Conservation (phyloP, 2,888 invertebrate genomes). For the Bellardia bayeri region DNA sequence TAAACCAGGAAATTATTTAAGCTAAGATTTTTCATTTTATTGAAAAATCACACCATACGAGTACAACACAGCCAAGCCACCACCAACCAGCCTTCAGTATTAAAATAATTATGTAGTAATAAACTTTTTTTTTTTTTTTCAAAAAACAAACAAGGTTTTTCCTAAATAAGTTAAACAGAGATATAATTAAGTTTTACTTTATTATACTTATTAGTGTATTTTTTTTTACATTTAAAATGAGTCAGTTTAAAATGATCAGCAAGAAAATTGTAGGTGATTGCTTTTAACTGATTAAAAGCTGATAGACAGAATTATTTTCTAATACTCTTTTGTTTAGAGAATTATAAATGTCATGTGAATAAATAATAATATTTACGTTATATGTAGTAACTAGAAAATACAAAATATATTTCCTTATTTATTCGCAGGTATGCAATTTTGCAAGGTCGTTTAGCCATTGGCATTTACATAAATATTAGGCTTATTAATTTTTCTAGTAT, state of each 20-base stretch:
- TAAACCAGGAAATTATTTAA: slow-evolving; percentile 70
- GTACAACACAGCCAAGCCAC: background rate
- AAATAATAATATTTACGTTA: background rate
- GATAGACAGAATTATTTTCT: background rate
- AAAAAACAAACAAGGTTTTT: slow-evolving; percentile 65
- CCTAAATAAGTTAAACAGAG: slow-evolving; percentile 41
- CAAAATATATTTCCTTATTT: slow-evolving; percentile 61
- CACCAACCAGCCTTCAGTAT: slow-evolving; percentile 55
- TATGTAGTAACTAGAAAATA: slow-evolving; percentile 13
- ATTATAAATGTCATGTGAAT: slow-evolving; percentile 55
- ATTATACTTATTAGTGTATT: background rate
- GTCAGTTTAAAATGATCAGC: slow-evolving; percentile 11
- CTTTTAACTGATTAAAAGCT: background rate
- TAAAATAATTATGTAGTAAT: slow-evolving; percentile 48
- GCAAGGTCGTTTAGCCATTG: slow-evolving; percentile 45
- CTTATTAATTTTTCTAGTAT: too few species aligned
- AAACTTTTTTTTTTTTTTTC: slow-evolving; percentile 34
- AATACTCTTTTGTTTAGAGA: background rate
- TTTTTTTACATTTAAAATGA: slow-evolving; percentile 33
- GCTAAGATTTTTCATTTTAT: slow-evolving; percentile 66
- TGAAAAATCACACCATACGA: background rate
- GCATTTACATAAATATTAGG: too few species aligned
- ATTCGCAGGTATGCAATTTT: slow-evolving; percentile 45
- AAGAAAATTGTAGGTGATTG: slow-evolving; percentile 51
- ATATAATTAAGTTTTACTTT: background rate